Conservation (phyloP, 1,140 invertebrate genomes). For the Drosophila nigromelanica region DNA sequence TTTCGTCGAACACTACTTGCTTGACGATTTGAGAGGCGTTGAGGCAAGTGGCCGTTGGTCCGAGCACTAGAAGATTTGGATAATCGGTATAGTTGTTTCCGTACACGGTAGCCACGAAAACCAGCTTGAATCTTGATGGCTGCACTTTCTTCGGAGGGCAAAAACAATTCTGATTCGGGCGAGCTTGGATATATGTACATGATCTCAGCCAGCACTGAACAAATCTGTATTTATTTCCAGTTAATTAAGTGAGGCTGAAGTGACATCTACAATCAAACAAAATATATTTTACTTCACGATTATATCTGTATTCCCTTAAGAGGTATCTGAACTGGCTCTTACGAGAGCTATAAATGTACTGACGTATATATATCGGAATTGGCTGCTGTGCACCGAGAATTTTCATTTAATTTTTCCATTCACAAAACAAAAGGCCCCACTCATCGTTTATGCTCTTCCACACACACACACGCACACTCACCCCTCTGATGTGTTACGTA, state of each 20-base stretch:
- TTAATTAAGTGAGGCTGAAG: slow-evolving; percentile 5
- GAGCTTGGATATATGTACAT: slow-evolving; percentile 84
- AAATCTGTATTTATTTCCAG: slow-evolving; percentile 23
- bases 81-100: slow-evolving; percentile 86
- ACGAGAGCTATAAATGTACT: slow-evolving; percentile 71
- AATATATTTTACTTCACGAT: slow-evolving; percentile 9
- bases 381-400: slow-evolving; percentile 68
- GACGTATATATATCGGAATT: slow-evolving; percentile 63
- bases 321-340: slow-evolving; percentile 54
- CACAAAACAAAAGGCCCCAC: slow-evolving; percentile 75
- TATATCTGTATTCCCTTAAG: slow-evolving; percentile 8
- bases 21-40: slow-evolving; percentile 33
- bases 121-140: slow-evolving; percentile 91
- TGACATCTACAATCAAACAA: slow-evolving; percentile 39
- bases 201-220: slow-evolving; percentile 51
- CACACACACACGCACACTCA: slow-evolving; percentile 9
- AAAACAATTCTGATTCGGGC: slow-evolving; percentile 68
- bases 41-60: slow-evolving; percentile 11
- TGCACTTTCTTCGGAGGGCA: slow-evolving; percentile 85
- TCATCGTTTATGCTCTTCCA: slow-evolving; percentile 44
- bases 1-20: slow-evolving; percentile 32
- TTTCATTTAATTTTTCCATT: slow-evolving; percentile 80
- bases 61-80: slow-evolving; percentile 31
- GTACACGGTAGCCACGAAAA: slow-evolving; percentile 88
- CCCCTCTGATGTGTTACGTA: slow-evolving; percentile 25